phyloP scores from a whole-genome alignment of 2,797 vertebrate species.

The Alauda arvensis region DNA sequence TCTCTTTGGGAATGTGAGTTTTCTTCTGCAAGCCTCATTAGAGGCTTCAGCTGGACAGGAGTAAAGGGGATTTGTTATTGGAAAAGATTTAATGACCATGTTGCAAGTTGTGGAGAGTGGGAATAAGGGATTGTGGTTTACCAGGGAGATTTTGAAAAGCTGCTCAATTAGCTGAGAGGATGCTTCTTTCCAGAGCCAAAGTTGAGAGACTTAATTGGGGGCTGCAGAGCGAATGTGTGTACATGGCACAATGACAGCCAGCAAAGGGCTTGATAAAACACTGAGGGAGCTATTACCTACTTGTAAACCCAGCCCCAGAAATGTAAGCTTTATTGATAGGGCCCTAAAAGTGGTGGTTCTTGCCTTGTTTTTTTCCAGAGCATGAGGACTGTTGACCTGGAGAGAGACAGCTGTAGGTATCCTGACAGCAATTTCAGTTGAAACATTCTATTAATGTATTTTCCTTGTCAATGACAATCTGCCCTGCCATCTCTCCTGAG shows the following conservation, averaged over 20 bases:
- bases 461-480: neutral
- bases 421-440: neutral
- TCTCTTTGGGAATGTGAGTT: neutral
- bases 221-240: neutral
- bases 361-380: neutral
- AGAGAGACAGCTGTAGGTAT: accelerated
- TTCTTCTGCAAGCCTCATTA: constrained; percentile 31
- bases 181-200: neutral
- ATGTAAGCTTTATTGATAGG: neutral
- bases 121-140: neutral
- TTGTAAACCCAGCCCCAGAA: neutral
- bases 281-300: neutral
- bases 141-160: neutral
- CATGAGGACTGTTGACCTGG: neutral
- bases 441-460: accelerated
- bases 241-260: neutral
- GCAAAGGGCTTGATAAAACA: neutral
- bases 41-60: neutral
- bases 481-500: neutral
- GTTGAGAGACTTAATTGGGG: neutral
- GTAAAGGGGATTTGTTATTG: neutral
- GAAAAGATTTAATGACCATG: neutral
- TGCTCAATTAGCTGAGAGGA: neutral
- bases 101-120: neutral
- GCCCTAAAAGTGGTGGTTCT: neutral